phyloP scores from a whole-genome alignment of 2,113 vertebrate genomes.

The Acanthochromis polyacanthus region DNA sequence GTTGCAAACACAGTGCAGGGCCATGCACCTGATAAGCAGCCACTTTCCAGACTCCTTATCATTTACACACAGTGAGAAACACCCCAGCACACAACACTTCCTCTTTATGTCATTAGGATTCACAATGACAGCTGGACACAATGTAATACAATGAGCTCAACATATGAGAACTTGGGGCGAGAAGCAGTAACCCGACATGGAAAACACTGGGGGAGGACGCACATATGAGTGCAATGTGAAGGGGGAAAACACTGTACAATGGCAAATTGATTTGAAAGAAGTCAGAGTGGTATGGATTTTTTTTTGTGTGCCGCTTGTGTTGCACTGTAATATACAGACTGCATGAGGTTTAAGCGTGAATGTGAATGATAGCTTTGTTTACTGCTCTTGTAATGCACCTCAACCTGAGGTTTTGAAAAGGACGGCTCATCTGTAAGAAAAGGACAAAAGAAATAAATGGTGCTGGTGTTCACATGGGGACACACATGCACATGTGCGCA shows the following conservation, averaged over 20 bases:
- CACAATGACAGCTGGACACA: conserved; percentile 66
- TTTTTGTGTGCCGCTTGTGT: not conserved
- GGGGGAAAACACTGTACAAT: conserved; percentile 20
- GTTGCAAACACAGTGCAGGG: conserved; percentile 25
- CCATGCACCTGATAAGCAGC: conserved; percentile 71
- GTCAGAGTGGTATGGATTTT: conserved; percentile 45
- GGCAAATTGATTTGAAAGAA: conserved; percentile 41
- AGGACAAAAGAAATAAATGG: conserved; percentile 49
- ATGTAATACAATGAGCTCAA: conserved; percentile 53
- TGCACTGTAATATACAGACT: conserved; percentile 2
- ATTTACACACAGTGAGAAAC: conserved; percentile 63
- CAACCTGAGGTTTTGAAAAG: conserved; percentile 40
- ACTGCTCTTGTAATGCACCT: not conserved
- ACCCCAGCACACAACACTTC: conserved; percentile 57
- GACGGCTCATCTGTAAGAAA: not conserved
- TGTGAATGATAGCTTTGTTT: conserved; percentile 17
- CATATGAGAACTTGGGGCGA: conserved; percentile 42
- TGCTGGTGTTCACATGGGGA: not conserved
- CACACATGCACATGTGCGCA: conserved; percentile 21
- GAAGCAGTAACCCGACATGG: conserved; percentile 9
- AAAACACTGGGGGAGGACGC: conserved; percentile 21
- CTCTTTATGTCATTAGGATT: conserved; percentile 56
- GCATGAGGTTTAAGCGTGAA: conserved; percentile 11
- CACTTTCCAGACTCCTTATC: conserved; percentile 69
- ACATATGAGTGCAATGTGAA: conserved; percentile 19